phyloP scores from a whole-genome alignment of 1,140 invertebrate species.

The Drosophila truncata region DNA sequence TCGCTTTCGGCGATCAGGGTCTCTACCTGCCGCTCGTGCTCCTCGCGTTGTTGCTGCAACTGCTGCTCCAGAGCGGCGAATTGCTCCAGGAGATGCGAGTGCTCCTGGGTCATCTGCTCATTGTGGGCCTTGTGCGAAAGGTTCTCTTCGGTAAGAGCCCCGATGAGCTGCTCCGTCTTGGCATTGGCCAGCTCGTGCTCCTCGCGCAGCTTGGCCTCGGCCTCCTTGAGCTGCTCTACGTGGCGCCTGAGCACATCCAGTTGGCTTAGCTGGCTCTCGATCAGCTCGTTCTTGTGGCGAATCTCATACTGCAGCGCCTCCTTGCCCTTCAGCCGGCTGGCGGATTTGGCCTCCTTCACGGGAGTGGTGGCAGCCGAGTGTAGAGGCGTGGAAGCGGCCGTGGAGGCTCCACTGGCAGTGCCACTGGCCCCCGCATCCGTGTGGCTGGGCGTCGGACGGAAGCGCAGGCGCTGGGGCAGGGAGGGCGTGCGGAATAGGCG shows the following conservation, averaged over 20 bases:
- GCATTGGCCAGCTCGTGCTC: slow-evolving; percentile 58
- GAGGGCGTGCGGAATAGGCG: slow-evolving; percentile 81
- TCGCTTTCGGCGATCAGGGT: slow-evolving; percentile 63
- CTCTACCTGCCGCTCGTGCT: slow-evolving; percentile 71
- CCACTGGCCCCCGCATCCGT: slow-evolving; percentile 34
- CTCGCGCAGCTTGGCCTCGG: slow-evolving; percentile 70
- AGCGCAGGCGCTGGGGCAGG: slow-evolving; percentile 80
- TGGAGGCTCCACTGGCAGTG: slow-evolving; percentile 51
- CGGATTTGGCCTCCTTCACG: slow-evolving; percentile 79
- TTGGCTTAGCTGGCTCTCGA: slow-evolving; percentile 78
- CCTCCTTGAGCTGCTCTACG: slow-evolving; percentile 78
- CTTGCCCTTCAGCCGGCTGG: slow-evolving; percentile 77
- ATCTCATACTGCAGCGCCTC: slow-evolving; percentile 83
- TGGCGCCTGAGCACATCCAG: slow-evolving; percentile 78
- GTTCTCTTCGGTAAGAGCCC: slow-evolving; percentile 67
- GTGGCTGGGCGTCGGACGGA: slow-evolving; percentile 72
- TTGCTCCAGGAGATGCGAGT: slow-evolving; percentile 49
- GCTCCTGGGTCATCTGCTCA: slow-evolving; percentile 61
- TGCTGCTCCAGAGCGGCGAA: slow-evolving; percentile 63
- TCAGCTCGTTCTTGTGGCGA: slow-evolving; percentile 80
- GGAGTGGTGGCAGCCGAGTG: slow-evolving; percentile 79
- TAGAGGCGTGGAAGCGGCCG: slow-evolving; percentile 75
- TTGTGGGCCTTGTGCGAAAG: slow-evolving; percentile 64
- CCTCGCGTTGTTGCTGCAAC: slow-evolving; percentile 57
- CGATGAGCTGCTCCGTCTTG: slow-evolving; percentile 72